Base-by-base conservation (phyloP, 2,113 vertebrate genomes). In the Ailurus styani region DNA sequence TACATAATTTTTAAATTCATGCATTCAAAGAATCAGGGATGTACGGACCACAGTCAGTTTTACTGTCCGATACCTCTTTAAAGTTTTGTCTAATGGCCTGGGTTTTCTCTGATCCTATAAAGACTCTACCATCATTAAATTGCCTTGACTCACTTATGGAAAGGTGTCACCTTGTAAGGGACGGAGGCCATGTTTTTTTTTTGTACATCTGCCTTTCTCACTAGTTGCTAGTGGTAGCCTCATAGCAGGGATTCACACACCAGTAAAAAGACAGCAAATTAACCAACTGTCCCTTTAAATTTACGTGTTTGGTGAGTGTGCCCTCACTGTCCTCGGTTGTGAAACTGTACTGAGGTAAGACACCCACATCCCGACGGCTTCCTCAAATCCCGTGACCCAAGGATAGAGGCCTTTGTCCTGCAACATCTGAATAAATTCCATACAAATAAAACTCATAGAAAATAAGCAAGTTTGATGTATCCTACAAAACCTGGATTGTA, bases 281-380 rank as follows among this genome's bases (percentile, higher is more conserved):
- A 0, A 7, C 34, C 70, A 6, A 1, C 1, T 0, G 1, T 40
- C 47, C 31, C 25, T 42, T 23, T 5, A 6, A 62, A 50, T 0
- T 23, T 9, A 0, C 0, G 3, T 5, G 37, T 29, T 62, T 25
- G 68, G 55, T 25, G 3, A 72, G 3, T 0, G 18, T 23, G n/a
- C 7, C 88, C 34, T 64, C 40, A 1, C 6, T 2, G 90, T 14
- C 55, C 66, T 37, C 66, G 62, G 37, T 42, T 21, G 14, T 62
- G 54, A 79, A 54, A 27, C 13, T 37, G 0, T 37, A 21, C 21
- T 83, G 57, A 87, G 73, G 4, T 37, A 73, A 40, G 15, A 7
- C 27, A 29, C 7, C 12, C 34, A 15, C 1, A 7, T 34, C 20
- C 1, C 5, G 34, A 17, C 7, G 25, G 6, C 42, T 47, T 40